Evolutionary conservation across 2,113 vertebrate species (phyloP).

Genomic region (Hydropotes inermis): DNA sequence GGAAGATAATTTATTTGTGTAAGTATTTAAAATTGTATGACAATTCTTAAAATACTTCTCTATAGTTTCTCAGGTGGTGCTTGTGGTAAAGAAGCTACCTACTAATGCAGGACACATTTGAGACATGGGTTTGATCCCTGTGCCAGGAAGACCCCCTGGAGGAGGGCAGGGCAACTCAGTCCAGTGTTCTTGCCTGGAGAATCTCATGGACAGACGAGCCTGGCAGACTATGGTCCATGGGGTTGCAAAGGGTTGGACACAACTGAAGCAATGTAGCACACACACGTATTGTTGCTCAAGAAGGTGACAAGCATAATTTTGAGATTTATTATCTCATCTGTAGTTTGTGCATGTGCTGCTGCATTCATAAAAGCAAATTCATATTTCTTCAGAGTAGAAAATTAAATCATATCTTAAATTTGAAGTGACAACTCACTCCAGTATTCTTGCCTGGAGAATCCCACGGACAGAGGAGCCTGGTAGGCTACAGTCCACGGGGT

Average conservation of each 20-base stretch:
- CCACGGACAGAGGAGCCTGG: too few species aligned
- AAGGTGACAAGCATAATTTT: background rate
- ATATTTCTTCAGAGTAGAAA: background rate
- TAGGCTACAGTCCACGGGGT: too few species aligned
- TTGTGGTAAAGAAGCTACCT: background rate
- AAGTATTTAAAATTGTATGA: background rate
- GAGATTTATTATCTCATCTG: background rate
- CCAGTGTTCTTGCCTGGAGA: background rate
- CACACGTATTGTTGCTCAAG: background rate
- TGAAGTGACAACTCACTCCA: too few species aligned
- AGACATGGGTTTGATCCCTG: background rate
- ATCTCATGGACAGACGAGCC: background rate
- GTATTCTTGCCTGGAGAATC: too few species aligned
- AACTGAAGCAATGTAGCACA: background rate
- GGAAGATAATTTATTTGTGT: background rate
- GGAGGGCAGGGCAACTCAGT: background rate
- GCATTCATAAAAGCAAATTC: conserved; percentile 27
- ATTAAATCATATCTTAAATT: conserved; percentile 33
- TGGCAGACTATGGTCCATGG: background rate
- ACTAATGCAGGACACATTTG: background rate
- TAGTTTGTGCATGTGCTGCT: background rate
- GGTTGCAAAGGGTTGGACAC: background rate
- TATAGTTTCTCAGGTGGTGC: background rate
- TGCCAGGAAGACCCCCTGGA: background rate
- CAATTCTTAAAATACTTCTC: background rate